These are phyloP conservation scores for Oryzias sinensis DNA, from an alignment of 2,797 vertebrate species.

Conservation along the genomic window DNA sequence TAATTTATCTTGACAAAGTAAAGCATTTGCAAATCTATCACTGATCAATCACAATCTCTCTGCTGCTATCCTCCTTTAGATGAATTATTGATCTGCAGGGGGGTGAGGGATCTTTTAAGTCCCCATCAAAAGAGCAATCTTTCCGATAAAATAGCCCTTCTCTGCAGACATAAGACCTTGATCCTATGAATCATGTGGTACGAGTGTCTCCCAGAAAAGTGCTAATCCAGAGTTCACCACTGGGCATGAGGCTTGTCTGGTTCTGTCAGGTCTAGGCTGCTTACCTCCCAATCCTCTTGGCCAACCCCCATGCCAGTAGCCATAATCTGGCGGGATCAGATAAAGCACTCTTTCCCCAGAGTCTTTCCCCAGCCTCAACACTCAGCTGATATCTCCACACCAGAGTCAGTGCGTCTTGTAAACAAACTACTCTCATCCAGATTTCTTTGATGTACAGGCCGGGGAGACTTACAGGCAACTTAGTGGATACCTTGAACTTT, in stretches of 20 bases:
- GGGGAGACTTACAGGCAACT: constrained; percentile 25
- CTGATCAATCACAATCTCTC: constrained; percentile 12
- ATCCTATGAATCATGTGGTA: constrained; percentile 64
- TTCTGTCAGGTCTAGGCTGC: constrained; percentile 71
- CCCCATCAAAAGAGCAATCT: constrained; percentile 58
- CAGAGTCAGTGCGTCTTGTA: constrained; percentile 33
- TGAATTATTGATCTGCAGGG: constrained; percentile 1
- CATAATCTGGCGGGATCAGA: constrained; percentile 70
- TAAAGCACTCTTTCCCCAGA: constrained; percentile 41
- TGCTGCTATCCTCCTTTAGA: constrained; percentile 15
- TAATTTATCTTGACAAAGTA: too few species aligned
- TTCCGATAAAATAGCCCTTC: constrained; percentile 55
- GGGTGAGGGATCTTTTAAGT: constrained; percentile 3
- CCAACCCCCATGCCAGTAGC: constrained; percentile 51
- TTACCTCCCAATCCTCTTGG: constrained; percentile 80
- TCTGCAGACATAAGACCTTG: constrained; percentile 61
- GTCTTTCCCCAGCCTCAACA: constrained; percentile 28
- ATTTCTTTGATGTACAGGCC: constrained; percentile 33
- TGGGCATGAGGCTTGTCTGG: constrained; percentile 74
- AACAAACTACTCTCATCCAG: constrained; percentile 43
- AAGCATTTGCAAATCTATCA: constrained; percentile 12
- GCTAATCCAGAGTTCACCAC: constrained; percentile 66
- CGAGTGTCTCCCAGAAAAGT: constrained; percentile 54
- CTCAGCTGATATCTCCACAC: constrained; percentile 29
- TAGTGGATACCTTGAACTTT: constrained; percentile 49